phyloP scores from a whole-genome alignment of 2,797 vertebrate species.

The Alca torda region DNA sequence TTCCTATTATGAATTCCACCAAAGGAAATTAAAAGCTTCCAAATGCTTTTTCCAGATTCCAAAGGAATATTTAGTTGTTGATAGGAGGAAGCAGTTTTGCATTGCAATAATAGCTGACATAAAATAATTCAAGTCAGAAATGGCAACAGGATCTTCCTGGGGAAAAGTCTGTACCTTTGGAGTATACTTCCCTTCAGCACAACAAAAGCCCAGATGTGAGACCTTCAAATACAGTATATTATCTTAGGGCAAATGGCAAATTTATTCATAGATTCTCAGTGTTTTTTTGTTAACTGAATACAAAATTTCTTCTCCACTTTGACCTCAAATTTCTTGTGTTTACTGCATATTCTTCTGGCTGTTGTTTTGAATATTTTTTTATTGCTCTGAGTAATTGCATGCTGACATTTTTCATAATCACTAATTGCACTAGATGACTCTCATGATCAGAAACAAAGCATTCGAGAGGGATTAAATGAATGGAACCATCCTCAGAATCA shows the following conservation, averaged over 20 bases:
- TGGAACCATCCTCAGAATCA: slow-evolving; percentile 62
- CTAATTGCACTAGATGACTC: slow-evolving; percentile 71
- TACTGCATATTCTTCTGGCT: slow-evolving; percentile 27
- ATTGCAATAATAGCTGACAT: background rate
- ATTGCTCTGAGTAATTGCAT: slow-evolving; percentile 63
- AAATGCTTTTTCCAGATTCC: slow-evolving; percentile 31
- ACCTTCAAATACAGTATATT: background rate
- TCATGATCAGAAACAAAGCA: slow-evolving; percentile 65
- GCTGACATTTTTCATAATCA: slow-evolving; percentile 71
- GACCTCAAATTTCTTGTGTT: slow-evolving; percentile 18
- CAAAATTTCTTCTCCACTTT: slow-evolving; percentile 3
- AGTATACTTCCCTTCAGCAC: slow-evolving; percentile 4
- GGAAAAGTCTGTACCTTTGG: slow-evolving; percentile 37
- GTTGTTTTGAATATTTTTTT: slow-evolving; percentile 69
- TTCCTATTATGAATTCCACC: background rate
- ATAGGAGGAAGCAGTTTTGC: background rate
- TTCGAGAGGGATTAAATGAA: slow-evolving; percentile 68
- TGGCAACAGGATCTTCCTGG: slow-evolving; percentile 56
- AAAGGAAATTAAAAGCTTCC: slow-evolving; percentile 32
- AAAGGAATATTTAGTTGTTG: slow-evolving; percentile 2
- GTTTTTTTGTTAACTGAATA: background rate
- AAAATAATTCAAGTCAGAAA: slow-evolving; percentile 42
- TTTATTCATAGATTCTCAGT: background rate
- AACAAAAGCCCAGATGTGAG: slow-evolving; percentile 37
- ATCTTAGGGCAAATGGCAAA: background rate